Evolutionary conservation across 2,797 vertebrate genomes (phyloP), one percentile per base, ranked within the genome.

Genomic region (Pangasius larnaudii): DNA sequence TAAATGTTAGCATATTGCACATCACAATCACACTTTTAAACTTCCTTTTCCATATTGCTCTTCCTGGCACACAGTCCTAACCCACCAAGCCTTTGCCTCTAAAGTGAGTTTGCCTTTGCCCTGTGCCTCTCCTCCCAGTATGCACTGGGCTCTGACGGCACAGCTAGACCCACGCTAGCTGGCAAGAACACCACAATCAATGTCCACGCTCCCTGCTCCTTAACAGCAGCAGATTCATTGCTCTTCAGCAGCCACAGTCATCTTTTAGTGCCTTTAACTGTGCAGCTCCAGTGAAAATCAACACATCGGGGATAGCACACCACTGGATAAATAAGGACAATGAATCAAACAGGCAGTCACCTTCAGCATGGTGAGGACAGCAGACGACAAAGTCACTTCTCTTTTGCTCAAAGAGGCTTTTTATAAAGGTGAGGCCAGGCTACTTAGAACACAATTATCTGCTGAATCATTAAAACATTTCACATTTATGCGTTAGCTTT

Each of bases 231-330:
- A 82, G 81, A 88, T 91, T 88, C 86, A 88, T 92, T 49, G 85
- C 83, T 77, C 77, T 79, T 39, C 46, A 33, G 63, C 71, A 71
- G 88, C 86, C 77, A 24, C 86, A 65, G 84, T 89, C 89, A 90
- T 91, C 87, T 87, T 82, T 90, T 86, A 90, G 53, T 58, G 46
- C 88, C 87, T 89, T 85, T 63, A 81, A 85, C 65, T 22, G 83
- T 19, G 49, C 51, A 56, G 51, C 87, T 87, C 85, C 90, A 88
- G 86, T 91, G 88, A 74, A 91, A 90, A 84, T 91, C 30, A 89
- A 88, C 86, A 65, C 85, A 71, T 67, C 59, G 58, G 86, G 51
- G 85, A 30, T 27, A 8, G 39, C 67, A 33, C 63, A 84, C 4
- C 42, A 22, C 59, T 36, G 86, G 85, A 91, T 87, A 91, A 86